Conservation (phyloP, 2,888 invertebrate species). For the Standfussiana lucernea region DNA sequence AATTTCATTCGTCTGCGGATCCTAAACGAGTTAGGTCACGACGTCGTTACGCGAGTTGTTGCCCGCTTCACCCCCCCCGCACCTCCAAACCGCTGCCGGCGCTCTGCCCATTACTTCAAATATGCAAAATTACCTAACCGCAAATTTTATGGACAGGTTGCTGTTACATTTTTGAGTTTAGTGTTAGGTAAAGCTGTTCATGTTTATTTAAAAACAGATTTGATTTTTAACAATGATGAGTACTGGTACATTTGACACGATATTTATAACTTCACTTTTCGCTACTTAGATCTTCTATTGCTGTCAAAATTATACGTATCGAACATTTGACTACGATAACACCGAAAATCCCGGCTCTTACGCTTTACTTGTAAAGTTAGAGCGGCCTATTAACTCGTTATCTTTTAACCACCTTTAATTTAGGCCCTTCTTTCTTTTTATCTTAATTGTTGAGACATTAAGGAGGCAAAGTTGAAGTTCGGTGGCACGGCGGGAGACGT, state of each 20-base stretch:
- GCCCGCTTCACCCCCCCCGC: conserved; percentile 21
- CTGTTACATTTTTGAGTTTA: conserved; percentile 57
- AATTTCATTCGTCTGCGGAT: conserved; percentile 88
- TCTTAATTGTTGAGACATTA: conserved; percentile 91
- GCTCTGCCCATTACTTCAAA: conserved; percentile 66
- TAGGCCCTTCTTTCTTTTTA: conserved; percentile 90
- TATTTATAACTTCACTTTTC: not conserved
- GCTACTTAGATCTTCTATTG: not conserved
- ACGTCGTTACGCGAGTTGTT: conserved; percentile 76
- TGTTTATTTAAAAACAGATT: conserved; percentile 44
- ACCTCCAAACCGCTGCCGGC: conserved; percentile 44
- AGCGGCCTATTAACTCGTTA: conserved; percentile 89
- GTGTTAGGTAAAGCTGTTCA: conserved; percentile 37
- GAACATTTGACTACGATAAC: conserved; percentile 19
- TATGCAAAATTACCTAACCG: conserved; percentile 69
- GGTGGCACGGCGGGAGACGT: conserved; percentile 86
- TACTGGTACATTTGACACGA: not conserved
- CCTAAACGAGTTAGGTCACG: conserved; percentile 85
- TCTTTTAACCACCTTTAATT: conserved; percentile 90
- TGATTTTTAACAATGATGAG: not conserved
- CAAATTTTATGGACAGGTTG: conserved; percentile 65
- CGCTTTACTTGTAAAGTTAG: conserved; percentile 79
- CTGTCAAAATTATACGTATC: conserved; percentile 14
- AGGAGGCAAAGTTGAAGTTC: conserved; percentile 89
- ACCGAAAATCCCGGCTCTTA: conserved; percentile 49